A percentile compares a stretch with the other conserved stretches of the same genome.
Evolutionary conservation across 2,113 vertebrate genomes (phyloP).

Genomic region (Stigmatopora nigra): DNA sequence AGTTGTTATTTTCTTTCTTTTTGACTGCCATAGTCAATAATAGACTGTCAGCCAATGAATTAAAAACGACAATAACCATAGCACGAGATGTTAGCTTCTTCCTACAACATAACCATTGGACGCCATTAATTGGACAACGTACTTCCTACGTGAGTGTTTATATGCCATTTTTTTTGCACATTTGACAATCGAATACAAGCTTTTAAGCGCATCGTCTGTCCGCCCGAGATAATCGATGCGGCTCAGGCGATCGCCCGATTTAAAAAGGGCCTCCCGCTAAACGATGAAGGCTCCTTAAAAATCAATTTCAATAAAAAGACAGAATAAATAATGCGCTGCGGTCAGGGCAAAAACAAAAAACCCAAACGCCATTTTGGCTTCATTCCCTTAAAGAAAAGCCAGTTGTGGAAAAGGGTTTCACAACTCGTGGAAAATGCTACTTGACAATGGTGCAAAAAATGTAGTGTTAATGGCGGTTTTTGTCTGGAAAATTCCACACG

Average conservation of each 20-base stretch:
- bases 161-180: neutral
- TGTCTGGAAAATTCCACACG: conserved; percentile 15
- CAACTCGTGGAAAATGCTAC: conserved; percentile 37
- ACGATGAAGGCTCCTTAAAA: neutral
- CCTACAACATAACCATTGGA: neutral
- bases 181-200: conserved; percentile 5
- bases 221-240: neutral
- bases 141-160: neutral
- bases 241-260: neutral
- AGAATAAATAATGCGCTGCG: neutral
- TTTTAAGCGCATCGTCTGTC: neutral
- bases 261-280: neutral
- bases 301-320: conserved; percentile 1
- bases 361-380: conserved; percentile 4
- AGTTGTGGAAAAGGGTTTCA: neutral
- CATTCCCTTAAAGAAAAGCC: conserved; percentile 15
- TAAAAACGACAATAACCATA: neutral
- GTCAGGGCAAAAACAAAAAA: conserved; percentile 2
- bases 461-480: neutral
- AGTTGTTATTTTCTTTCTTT: too few relatives aligned
- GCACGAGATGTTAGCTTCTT: neutral
- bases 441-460: conserved; percentile 47
- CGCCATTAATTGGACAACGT: neutral
- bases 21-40: neutral
- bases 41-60: neutral